Evolutionary conservation across 2,888 invertebrate genomes (phyloP).

Genomic region (Myopa tessellatipennis): DNA sequence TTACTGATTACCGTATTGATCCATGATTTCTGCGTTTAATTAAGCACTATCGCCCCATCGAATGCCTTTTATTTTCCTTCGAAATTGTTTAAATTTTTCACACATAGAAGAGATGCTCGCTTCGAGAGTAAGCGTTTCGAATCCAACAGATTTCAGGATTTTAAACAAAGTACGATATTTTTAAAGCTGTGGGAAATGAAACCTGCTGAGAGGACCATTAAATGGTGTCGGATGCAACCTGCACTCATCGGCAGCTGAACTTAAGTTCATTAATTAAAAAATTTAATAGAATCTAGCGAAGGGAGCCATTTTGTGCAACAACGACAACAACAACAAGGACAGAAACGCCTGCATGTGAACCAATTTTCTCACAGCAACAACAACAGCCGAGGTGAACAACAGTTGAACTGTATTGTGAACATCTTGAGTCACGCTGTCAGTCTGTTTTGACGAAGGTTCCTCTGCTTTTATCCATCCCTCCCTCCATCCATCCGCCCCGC

Average conservation of each 20-base stretch:
- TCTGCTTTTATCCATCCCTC: slow-evolving; percentile 19
- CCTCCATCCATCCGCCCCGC: not conserved
- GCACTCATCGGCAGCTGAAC: slow-evolving; percentile 11
- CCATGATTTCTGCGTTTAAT: no score
- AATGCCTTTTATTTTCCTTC: no score
- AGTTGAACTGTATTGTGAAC: slow-evolving; percentile 57
- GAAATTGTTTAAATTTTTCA: not conserved
- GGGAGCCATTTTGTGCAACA: slow-evolving; percentile 6
- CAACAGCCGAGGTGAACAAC: slow-evolving; percentile 2
- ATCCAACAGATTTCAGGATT: not conserved
- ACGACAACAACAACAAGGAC: slow-evolving; percentile 11
- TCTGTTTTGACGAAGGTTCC: slow-evolving; percentile 64
- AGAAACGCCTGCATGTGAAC: slow-evolving; percentile 54
- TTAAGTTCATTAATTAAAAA: slow-evolving; percentile 19
- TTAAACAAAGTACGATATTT: not conserved
- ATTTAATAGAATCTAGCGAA: slow-evolving; percentile 6
- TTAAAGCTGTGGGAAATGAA: slow-evolving; percentile 2
- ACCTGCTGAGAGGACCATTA: not conserved
- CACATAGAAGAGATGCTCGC: not conserved
- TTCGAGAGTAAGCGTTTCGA: not conserved
- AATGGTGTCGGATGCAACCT: slow-evolving; percentile 1
- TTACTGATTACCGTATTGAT: no score
- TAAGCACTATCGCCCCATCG: no score
- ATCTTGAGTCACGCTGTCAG: slow-evolving; percentile 65
- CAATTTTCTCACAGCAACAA: slow-evolving; percentile 17